Evolutionary conservation across 2,888 invertebrate genomes (phyloP).

Genomic region (Salticus scenicus): DNA sequence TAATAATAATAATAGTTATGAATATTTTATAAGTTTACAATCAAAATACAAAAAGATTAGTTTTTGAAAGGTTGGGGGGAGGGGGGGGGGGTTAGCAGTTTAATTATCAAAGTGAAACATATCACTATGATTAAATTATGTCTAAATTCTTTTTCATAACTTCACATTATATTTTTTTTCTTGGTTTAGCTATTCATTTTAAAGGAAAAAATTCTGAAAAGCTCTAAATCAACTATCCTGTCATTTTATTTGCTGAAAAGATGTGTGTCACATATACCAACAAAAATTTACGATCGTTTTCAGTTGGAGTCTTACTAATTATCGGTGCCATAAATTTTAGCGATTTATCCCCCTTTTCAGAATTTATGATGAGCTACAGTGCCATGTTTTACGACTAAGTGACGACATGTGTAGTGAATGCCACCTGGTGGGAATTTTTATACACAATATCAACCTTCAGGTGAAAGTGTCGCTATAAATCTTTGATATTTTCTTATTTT

Average conservation of each 20-base stretch:
- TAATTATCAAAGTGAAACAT: too few relatives aligned
- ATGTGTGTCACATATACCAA: conserved; percentile 35
- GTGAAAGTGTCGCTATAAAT: conserved; percentile 60
- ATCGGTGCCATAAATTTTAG: conserved; percentile 65
- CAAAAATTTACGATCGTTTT: conserved; percentile 59
- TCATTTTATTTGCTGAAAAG: conserved; percentile 3
- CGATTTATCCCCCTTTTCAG: conserved; percentile 60
- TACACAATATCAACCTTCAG: conserved; percentile 46
- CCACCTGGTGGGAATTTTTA: conserved; percentile 67
- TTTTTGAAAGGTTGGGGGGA: too few relatives aligned
- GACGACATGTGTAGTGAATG: conserved; percentile 68
- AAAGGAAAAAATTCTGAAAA: too few relatives aligned
- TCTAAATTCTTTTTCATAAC: too few relatives aligned
- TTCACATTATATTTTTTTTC: too few relatives aligned
- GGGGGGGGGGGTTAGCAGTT: too few relatives aligned
- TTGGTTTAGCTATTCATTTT: too few relatives aligned
- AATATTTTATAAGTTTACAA: too few relatives aligned
- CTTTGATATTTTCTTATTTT: conserved; percentile 21
- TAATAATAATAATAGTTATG: too few relatives aligned
- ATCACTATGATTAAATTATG: too few relatives aligned
- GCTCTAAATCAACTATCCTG: not conserved
- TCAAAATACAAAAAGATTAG: too few relatives aligned
- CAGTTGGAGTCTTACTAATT: conserved; percentile 67
- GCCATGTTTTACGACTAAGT: conserved; percentile 69
- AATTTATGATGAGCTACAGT: conserved; percentile 66